phyloP scores from a whole-genome alignment of 2,113 vertebrate genomes.

The Sapajus apella region DNA sequence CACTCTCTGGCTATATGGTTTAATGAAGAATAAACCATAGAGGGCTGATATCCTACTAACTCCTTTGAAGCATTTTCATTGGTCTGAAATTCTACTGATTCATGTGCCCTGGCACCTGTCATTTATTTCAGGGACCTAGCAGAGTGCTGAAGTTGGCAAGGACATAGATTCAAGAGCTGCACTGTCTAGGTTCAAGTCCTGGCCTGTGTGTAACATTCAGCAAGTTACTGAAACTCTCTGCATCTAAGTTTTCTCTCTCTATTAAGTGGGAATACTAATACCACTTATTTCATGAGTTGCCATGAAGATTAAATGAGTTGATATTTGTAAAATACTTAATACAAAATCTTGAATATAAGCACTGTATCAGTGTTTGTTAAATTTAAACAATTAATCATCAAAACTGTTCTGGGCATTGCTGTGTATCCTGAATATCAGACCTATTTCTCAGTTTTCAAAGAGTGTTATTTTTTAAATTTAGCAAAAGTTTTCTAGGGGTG shows the following conservation, averaged over 20 bases:
- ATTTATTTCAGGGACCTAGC: background rate
- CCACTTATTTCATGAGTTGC: background rate
- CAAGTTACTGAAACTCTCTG: background rate
- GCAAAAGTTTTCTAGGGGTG: background rate
- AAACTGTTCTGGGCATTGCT: background rate
- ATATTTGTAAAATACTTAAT: background rate
- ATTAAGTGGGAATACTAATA: background rate
- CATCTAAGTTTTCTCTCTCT: background rate
- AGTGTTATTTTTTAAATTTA: background rate
- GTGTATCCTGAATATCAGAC: background rate
- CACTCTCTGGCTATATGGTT: background rate
- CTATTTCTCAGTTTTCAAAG: background rate
- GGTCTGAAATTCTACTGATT: background rate
- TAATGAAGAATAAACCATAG: background rate
- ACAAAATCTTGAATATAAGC: background rate
- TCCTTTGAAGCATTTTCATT: background rate
- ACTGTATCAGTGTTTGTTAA: background rate
- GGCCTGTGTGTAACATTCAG: background rate
- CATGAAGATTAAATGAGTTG: background rate
- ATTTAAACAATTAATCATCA: background rate
- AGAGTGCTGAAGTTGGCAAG: background rate
- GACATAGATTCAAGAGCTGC: fast-evolving
- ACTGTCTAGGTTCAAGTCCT: background rate
- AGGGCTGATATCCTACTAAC: background rate
- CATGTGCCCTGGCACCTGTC: background rate